Evolutionary conservation across 2,113 vertebrate genomes (phyloP).

Genomic region (Trochalopteron elliotii): DNA sequence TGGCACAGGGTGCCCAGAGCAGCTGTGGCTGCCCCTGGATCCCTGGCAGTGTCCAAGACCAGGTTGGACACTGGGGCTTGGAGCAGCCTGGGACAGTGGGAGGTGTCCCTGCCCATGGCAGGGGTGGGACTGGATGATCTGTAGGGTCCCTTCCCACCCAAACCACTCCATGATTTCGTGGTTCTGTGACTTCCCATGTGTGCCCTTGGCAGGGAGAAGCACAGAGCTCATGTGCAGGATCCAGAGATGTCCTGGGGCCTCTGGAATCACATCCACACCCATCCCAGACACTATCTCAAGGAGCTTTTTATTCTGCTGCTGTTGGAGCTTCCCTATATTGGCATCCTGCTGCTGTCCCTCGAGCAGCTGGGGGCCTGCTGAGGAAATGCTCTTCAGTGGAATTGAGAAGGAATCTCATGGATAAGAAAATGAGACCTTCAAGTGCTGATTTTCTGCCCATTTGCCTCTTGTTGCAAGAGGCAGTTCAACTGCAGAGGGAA

Average conservation of each 20-base stretch:
- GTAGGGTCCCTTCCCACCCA: accelerated
- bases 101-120: background rate
- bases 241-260: background rate
- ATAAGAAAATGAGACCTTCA: background rate
- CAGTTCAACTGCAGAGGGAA: background rate
- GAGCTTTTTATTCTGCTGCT: background rate
- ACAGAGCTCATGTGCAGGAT: background rate
- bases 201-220: background rate
- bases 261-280: background rate
- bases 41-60: background rate
- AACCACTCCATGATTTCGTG: background rate
- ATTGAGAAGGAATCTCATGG: background rate
- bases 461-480: background rate
- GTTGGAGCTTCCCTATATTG: background rate
- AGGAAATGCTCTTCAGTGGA: background rate
- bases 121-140: accelerated
- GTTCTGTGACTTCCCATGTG: accelerated
- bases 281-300: background rate
- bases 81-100: background rate
- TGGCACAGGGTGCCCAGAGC: too few relatives aligned
- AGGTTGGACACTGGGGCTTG: background rate
- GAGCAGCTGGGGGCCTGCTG: background rate
- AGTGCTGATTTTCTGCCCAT: background rate
- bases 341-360: background rate
- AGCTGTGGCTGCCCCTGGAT: too few relatives aligned